A percentile compares a stretch with the other conserved stretches of the same genome.
Evolutionary conservation across 2,888 invertebrate genomes (phyloP).

Genomic region (Didymodactylos carnosus): DNA sequence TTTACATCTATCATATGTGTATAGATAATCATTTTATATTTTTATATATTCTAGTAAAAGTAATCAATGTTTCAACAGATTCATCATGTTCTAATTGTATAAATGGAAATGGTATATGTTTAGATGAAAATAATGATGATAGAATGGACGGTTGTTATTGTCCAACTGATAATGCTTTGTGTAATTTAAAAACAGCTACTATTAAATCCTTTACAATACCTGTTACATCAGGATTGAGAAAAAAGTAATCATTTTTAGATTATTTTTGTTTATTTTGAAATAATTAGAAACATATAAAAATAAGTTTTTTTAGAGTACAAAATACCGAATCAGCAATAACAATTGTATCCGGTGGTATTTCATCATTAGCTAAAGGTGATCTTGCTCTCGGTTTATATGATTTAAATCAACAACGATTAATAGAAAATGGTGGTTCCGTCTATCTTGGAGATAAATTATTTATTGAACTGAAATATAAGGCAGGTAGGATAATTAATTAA

Average conservation of each 20-base stretch:
- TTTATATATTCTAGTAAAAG: background rate
- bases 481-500: background rate
- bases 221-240: background rate
- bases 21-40: background rate
- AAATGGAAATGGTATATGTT: constrained; percentile 6
- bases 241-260: background rate
- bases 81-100: background rate
- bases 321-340: background rate
- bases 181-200: background rate
- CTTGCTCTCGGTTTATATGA: constrained; percentile 1
- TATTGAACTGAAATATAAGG: constrained; percentile 1
- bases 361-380: too few relatives aligned
- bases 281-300: background rate
- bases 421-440: constrained; percentile 1
- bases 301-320: background rate
- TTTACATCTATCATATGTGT: background rate
- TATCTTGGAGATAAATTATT: constrained; percentile 4
- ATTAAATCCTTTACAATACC: background rate
- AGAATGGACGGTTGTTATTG: constrained; percentile 10
- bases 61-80: background rate
- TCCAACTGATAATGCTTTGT: background rate
- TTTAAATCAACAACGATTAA: background rate
- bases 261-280: background rate
- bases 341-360: background rate
- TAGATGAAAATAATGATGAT: constrained; percentile 3